Percentiles rank a stretch among this genome's conserved stretches.
Conservation (phyloP, 2,797 vertebrate species). For the Pseudotriccus pelzelni region DNA sequence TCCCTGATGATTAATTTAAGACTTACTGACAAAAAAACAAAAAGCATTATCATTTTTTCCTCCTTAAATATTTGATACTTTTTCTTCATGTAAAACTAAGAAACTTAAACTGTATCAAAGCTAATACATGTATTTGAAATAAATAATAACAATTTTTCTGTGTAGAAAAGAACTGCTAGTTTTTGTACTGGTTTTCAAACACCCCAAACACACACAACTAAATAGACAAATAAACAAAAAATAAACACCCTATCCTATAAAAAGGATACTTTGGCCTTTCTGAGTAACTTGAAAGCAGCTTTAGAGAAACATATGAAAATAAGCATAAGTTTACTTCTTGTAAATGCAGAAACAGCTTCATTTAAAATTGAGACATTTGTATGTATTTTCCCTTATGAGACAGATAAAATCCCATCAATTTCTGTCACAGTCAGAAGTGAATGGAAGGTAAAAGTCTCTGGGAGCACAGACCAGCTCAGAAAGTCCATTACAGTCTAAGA, state of each 20-base stretch:
- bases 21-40: background rate
- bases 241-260: background rate
- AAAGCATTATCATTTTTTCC: background rate
- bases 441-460: background rate
- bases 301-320: background rate
- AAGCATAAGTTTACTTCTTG: background rate
- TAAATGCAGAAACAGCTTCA: background rate
- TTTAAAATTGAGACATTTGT: background rate
- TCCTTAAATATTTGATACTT: background rate
- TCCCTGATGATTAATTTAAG: background rate
- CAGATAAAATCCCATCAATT: constrained; percentile 11
- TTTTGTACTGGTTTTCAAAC: background rate
- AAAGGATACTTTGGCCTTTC: background rate
- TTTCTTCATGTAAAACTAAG: background rate
- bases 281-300: background rate
- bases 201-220: background rate
- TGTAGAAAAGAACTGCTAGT: background rate
- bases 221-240: background rate
- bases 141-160: background rate
- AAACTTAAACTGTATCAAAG: background rate
- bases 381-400: background rate
- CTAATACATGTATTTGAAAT: background rate
- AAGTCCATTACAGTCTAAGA: background rate
- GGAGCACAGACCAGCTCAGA: background rate
- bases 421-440: constrained; percentile 3